These are phyloP conservation scores for Zoanthus gigantus DNA, from an alignment of 92 coral and sea anemone genomes.

Conservation along the genomic window DNA sequence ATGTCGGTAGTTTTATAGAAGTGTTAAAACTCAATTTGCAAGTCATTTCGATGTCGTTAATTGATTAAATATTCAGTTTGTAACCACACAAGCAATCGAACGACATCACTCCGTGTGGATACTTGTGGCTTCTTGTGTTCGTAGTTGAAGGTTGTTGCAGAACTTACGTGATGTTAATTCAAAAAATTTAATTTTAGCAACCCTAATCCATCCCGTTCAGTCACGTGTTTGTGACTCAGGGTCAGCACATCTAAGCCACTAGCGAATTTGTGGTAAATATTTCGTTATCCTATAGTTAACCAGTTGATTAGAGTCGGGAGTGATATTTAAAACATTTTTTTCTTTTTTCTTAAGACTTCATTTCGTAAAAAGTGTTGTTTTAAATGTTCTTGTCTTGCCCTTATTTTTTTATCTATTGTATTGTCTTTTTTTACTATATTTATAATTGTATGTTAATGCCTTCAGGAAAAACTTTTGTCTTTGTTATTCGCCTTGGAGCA, in stretches of 20 bases:
- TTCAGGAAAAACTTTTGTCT: slow-evolving; percentile 13
- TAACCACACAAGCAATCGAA: not conserved
- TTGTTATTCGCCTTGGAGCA: not conserved
- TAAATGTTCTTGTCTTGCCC: not conserved
- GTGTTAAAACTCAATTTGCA: not conserved
- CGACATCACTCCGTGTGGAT: not conserved
- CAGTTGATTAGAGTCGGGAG: not conserved
- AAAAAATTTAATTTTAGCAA: not conserved
- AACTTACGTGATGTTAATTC: not conserved
- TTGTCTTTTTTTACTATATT: not conserved
- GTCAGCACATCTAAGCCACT: not conserved
- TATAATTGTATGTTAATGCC: not conserved
- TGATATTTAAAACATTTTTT: not conserved
- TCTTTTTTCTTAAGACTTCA: too few species aligned
- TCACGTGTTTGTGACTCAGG: slow-evolving; percentile 11
- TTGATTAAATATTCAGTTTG: too few species aligned
- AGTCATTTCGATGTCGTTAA: too few species aligned
- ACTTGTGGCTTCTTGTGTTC: not conserved
- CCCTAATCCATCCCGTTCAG: not conserved
- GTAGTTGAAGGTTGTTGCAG: not conserved
- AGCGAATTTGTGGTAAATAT: not conserved
- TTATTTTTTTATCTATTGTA: not conserved
- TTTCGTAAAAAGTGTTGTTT: not conserved
- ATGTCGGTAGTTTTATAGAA: not conserved
- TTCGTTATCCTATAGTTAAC: not conserved